phyloP scores from a whole-genome alignment of 2,113 vertebrate genomes.

The human (Homo sapiens) region GRCh38 chr2:114471001-114471500 shows the following conservation, averaged over 20 bases:
- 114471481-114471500: background rate
- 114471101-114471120: background rate
- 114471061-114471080: background rate
- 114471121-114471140: background rate
- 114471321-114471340: slow-evolving; percentile 3
- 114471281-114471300: slow-evolving; percentile 22
- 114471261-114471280: slow-evolving; percentile 3
- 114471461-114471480: background rate
- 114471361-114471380: background rate
- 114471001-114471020: background rate
- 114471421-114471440: background rate
- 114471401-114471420: background rate
- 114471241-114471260: background rate
- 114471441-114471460: background rate
- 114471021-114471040: background rate
- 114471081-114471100: background rate
- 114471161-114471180: background rate
- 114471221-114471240: background rate
- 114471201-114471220: background rate
- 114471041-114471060: background rate
- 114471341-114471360: background rate
- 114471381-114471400: background rate
- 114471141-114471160: background rate
- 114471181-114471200: background rate
- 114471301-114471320: slow-evolving; percentile 17